These are phyloP conservation scores for Philaenus spumarius DNA, from an alignment of 1,140 invertebrate genomes.

Conservation along the genomic window DNA sequence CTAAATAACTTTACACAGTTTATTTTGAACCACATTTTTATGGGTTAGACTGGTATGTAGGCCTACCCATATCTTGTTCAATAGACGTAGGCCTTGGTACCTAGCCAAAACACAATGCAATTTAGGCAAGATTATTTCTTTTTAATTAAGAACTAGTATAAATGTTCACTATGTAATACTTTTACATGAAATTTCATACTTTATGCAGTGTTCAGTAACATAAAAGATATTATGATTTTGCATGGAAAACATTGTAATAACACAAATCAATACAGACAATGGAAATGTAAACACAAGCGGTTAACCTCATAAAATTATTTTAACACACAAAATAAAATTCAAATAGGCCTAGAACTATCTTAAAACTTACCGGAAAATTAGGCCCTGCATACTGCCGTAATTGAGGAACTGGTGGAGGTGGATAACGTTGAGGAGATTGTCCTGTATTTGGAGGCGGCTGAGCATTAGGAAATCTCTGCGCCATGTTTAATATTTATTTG, in stretches of 20 bases:
- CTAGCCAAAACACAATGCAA: too few species aligned
- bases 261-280: too few species aligned
- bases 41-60: too few species aligned
- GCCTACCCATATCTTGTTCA: too few species aligned
- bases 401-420: slow-evolving; percentile 49
- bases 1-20: too few species aligned
- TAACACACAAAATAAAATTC: not conserved
- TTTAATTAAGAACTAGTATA: slow-evolving; percentile 5
- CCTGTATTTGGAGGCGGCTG: slow-evolving; percentile 45
- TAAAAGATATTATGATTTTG: too few species aligned
- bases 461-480: slow-evolving; percentile 50
- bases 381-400: slow-evolving; percentile 53
- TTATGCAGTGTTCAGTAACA: too few species aligned
- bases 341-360: slow-evolving; percentile 13
- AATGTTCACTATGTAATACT: not conserved
- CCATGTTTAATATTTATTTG: too few species aligned
- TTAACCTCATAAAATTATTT: not conserved
- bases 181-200: slow-evolving; percentile 12
- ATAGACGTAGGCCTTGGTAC: too few species aligned
- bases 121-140: too few species aligned
- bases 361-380: slow-evolving; percentile 49
- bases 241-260: too few species aligned
- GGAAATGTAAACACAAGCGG: not conserved
- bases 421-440: slow-evolving; percentile 51
- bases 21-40: too few species aligned